Evolutionary conservation across 2,113 vertebrate genomes (phyloP).

Genomic region (Brevimyrus niger): DNA sequence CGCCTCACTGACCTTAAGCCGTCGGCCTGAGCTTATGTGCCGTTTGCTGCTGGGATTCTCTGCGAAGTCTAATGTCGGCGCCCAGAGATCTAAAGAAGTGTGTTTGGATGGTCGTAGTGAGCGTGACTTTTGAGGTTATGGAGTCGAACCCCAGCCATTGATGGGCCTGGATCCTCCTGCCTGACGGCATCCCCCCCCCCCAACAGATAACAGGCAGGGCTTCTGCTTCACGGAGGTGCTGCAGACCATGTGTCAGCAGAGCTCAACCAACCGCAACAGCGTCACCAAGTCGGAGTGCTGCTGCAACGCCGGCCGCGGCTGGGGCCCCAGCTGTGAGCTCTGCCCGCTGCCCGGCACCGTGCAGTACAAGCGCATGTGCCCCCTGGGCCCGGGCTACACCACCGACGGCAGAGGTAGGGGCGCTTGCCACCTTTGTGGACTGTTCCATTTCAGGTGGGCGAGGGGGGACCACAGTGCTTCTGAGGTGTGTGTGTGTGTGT

Average conservation of each 20-base stretch:
- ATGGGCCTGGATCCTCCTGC: not conserved
- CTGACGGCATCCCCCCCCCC: not conserved
- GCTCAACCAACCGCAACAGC: conserved; percentile 71
- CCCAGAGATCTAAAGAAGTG: not conserved
- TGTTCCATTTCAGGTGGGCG: not conserved
- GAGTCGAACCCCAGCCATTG: not conserved
- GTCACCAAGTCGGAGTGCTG: conserved; percentile 88
- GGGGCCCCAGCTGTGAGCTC: conserved; percentile 82
- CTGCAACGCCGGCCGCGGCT: conserved; percentile 77
- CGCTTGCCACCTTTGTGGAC: not conserved
- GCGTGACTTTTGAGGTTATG: not conserved
- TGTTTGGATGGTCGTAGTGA: not conserved
- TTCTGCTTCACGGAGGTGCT: conserved; percentile 84
- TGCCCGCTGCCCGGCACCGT: conserved; percentile 83
- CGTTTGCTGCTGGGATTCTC: not conserved
- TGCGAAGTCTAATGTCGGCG: not conserved
- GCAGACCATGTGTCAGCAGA: conserved; percentile 82
- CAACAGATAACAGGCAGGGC: conserved; percentile 75
- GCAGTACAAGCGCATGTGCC: conserved; percentile 86
- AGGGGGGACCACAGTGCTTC: not conserved
- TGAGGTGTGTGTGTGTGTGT: not conserved
- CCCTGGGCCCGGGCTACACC: conserved; percentile 80
- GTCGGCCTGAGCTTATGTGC: not conserved
- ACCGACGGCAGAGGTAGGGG: conserved; percentile 76
- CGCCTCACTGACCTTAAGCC: no score